Evolutionary conservation across 2,797 vertebrate species (phyloP), one percentile per base, ranked within the genome.

Genomic region (Danio aesculapii): DNA sequence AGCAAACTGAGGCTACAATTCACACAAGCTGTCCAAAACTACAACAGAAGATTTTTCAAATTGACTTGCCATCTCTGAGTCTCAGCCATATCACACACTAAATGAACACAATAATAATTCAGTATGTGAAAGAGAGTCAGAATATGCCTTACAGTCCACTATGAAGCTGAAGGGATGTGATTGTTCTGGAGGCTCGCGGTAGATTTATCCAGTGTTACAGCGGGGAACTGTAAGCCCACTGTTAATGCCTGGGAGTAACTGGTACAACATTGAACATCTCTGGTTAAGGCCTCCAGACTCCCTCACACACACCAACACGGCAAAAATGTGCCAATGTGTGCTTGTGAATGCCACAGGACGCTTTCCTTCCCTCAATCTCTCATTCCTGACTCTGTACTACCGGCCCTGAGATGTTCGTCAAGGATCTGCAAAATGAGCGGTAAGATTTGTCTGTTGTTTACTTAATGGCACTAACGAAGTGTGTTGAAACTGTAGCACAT

Each of bases 251-350:
- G 52, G 78, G 83, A 77, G 85, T 84, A 81, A 87, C 88, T 90
- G 89, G 87, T 89, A 89, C 88, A 44, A 55, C 87, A 74, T 53
- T 82, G 85, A 87, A 84, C 83, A 80, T 69, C 84, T 85, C 69
- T 70, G 47, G 43, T 69, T 63, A 84, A 84, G 84, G 78, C 82
- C 77, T 79, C 55, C 47, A 17, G 63, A 63, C 58, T 77, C 79
- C 58, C 77, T 73, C 79, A 79, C 75, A 68, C 68, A 39, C 58
- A 80, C 44, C 61, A 67, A 58, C 71, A 63, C 44, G n/a, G 58
- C 50, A 64, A 71, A 67, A 79, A 79, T 64, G 58, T 79, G 62
- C 81, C 83, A 88, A 62, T 55, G 64, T 77, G 62, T 66, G 50
- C 55, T 55, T 1, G 21, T 21, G 44, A 58, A 61, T 69, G n/a